Evolutionary conservation across 2,113 vertebrate genomes (phyloP), one percentile per base, ranked within the genome.

Genomic region (Orcinus orca): DNA sequence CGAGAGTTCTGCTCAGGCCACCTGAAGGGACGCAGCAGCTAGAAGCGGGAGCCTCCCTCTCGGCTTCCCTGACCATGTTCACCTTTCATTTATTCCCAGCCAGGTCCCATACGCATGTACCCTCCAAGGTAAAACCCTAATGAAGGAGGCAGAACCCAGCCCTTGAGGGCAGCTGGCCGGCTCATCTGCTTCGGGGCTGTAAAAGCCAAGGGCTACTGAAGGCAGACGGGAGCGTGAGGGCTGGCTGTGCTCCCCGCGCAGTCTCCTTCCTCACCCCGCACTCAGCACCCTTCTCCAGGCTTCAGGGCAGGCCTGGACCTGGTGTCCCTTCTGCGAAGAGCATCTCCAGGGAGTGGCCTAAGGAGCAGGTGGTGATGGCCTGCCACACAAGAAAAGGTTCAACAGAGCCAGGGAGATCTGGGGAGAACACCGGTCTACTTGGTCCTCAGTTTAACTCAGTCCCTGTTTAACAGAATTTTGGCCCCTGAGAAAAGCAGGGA

Each of bases 31-130:
- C 4, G 0, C 17, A 62, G 31, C 1, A 1, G 25, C 9, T 53
- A 33, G 47, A 71, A 86, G 11, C 9, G 0, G 0, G 8, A 73
- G 14, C 83, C 58, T 77, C 77, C 36, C 14, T 84, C 41, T 73
- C 38, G n/a, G 53, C 20, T 55, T 67, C 38, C 31, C 29, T 18
- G 41, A 50, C 8, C 0, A 0, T 0, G 0, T 47, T 21, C 1
- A 4, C 33, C 53, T 44, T 88, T 80, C 83, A 18, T 73, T 91
- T 95, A 53, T 81, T 74, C 80, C 58, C 67, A 36, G 33, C 23
- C 23, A 87, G 88, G 70, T 62, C 31, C 80, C 47, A 67, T n/a
- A 38, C 4, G 36, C 70, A 84, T 0, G 3, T 2, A 31, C 14
- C 60, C 8, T 29, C 5, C 2, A 62, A 74, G 63, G 9, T 17